These are phyloP conservation scores for Laodelphax striatellus DNA, from an alignment of 1,140 invertebrate genomes.

Conservation along the genomic window DNA sequence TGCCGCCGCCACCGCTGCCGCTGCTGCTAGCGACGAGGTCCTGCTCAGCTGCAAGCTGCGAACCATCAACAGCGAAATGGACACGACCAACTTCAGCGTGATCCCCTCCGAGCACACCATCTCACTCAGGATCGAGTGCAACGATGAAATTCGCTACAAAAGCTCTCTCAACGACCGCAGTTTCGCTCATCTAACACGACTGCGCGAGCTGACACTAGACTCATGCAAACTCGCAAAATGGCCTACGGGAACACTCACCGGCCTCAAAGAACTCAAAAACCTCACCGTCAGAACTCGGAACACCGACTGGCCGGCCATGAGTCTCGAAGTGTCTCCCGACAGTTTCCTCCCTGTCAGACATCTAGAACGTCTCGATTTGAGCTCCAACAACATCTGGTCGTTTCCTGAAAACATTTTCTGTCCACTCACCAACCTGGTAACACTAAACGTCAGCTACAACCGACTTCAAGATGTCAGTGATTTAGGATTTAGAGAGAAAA, in stretches of 20 bases:
- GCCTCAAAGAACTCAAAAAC: conserved; percentile 62
- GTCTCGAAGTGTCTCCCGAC: conserved; percentile 60
- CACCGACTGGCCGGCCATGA: conserved; percentile 61
- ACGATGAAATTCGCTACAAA: conserved; percentile 56
- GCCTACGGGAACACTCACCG: conserved; percentile 57
- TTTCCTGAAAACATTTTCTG: conserved; percentile 78
- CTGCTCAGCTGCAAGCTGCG: conserved; percentile 64
- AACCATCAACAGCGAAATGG: conserved; percentile 68
- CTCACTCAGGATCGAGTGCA: conserved; percentile 64
- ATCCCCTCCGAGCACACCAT: conserved; percentile 74
- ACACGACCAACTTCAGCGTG: conserved; percentile 77
- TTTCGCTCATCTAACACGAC: conserved; percentile 62
- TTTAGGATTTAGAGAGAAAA: conserved; percentile 53
- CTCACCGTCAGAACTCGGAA: conserved; percentile 70
- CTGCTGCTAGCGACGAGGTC: conserved; percentile 50
- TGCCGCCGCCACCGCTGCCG: conserved; percentile 21
- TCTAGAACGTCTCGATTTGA: conserved; percentile 72
- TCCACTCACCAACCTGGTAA: conserved; percentile 59
- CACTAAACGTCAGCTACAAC: conserved; percentile 72
- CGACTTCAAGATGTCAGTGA: conserved; percentile 71
- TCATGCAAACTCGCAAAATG: conserved; percentile 74
- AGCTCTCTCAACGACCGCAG: conserved; percentile 61
- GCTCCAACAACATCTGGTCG: conserved; percentile 78
- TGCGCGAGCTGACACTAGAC: conserved; percentile 66
- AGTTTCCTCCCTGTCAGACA: conserved; percentile 57